These are phyloP conservation scores for Montifringilla adamsi DNA, from an alignment of 2,113 vertebrate genomes.

Conservation along the genomic window DNA sequence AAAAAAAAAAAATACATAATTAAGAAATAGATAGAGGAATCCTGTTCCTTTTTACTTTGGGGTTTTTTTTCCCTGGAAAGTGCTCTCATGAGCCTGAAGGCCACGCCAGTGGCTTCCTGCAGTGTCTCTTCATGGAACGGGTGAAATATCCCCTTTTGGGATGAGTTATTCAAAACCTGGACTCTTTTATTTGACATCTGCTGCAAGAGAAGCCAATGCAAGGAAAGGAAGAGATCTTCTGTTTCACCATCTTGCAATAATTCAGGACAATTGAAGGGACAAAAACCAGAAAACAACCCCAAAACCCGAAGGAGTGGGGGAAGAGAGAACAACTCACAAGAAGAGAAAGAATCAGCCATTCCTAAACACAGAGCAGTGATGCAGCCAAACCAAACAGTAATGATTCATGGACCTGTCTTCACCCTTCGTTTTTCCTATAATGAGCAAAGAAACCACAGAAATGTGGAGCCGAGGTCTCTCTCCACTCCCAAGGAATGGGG, in stretches of 20 bases:
- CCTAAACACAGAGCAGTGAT: background rate
- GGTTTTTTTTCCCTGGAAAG: background rate
- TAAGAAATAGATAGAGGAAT: background rate
- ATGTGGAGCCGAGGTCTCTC: background rate
- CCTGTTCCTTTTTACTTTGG: background rate
- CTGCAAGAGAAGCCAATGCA: constrained; percentile 9
- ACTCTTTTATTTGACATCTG: constrained; percentile 63
- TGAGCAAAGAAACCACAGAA: constrained; percentile 58
- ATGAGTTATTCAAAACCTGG: constrained; percentile 2
- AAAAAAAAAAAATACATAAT: background rate
- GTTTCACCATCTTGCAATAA: constrained; percentile 70
- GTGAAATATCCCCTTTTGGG: background rate
- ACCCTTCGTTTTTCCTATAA: constrained; percentile 63
- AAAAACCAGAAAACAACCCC: constrained; percentile 22
- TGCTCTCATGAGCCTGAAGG: background rate
- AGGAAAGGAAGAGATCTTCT: constrained; percentile 26
- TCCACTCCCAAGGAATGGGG: background rate
- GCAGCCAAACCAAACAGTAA: constrained; percentile 67
- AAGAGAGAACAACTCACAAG: constrained; percentile 30
- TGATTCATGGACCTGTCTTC: constrained; percentile 71
- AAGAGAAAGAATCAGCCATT: constrained; percentile 44
- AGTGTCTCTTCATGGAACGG: background rate
- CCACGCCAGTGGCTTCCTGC: background rate
- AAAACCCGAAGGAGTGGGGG: constrained; percentile 20
- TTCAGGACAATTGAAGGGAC: constrained; percentile 32